These are phyloP conservation scores for Hololepta plana DNA, from an alignment of 2,888 invertebrate genomes.

Conservation along the genomic window DNA sequence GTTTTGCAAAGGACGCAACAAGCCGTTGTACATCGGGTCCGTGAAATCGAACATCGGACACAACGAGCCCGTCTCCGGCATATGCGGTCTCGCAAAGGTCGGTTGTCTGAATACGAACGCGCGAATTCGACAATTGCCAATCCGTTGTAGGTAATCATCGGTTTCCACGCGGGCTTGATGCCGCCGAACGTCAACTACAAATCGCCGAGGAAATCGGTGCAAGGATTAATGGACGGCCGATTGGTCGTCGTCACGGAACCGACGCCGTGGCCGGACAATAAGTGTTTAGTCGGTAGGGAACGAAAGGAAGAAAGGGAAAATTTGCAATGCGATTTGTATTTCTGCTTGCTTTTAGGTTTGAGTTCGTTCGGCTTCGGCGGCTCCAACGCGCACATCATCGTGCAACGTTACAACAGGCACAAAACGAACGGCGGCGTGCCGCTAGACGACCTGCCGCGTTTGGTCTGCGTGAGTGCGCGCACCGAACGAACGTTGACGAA, in stretches of 20 bases:
- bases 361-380: constrained; percentile 91
- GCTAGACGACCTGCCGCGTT: constrained; percentile 44
- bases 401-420: no score
- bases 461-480: constrained; percentile 59
- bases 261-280: constrained; percentile 39
- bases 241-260: constrained; percentile 55
- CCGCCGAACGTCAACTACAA: constrained; percentile 73
- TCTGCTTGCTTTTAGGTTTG: constrained; percentile 21
- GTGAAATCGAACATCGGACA: constrained; percentile 92
- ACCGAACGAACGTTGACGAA: constrained; percentile 52
- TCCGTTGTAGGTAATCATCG: constrained; percentile 26
- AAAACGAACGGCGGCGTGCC: constrained; percentile 36
- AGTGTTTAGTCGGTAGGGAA: constrained; percentile 49
- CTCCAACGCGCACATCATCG: constrained; percentile 57
- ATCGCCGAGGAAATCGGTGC: constrained; percentile 30
- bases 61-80: constrained; percentile 69
- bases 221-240: constrained; percentile 40
- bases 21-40: constrained; percentile 69
- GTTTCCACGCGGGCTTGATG: constrained; percentile 61
- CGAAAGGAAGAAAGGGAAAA: no score
- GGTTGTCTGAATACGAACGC: constrained; percentile 22
- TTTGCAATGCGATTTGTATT: no score
- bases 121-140: not conserved
- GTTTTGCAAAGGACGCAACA: constrained; percentile 53
- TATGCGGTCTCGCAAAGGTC: no score